A percentile compares a stretch with the other conserved stretches of the same genome.
These are phyloP conservation scores for Bothrops jararaca DNA, from an alignment of 2,113 vertebrate genomes.

Conservation along the genomic window DNA sequence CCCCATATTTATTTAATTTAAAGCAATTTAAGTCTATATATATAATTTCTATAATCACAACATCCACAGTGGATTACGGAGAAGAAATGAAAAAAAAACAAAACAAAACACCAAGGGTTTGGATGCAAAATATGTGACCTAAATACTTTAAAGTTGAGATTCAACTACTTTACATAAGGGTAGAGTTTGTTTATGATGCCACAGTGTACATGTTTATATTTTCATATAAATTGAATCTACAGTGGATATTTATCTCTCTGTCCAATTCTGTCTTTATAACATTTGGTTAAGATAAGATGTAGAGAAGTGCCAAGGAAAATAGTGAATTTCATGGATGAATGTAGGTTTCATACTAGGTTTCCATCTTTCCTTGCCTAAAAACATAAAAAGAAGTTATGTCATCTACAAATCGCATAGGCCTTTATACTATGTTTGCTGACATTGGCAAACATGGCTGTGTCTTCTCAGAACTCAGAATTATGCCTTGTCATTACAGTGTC, in stretches of 20 bases:
- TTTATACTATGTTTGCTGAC: background rate
- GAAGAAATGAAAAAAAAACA: background rate
- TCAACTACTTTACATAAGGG: background rate
- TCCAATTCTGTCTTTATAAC: background rate
- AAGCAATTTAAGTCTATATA: background rate
- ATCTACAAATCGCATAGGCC: background rate
- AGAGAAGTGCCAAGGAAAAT: background rate
- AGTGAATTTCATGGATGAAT: background rate
- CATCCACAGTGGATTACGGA: background rate
- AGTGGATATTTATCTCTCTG: background rate
- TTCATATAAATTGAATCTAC: background rate
- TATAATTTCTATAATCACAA: background rate
- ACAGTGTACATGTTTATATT: background rate
- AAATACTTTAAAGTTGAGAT: background rate
- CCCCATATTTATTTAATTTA: background rate
- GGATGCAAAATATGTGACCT: background rate
- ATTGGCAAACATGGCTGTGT: background rate
- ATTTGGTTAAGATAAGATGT: background rate
- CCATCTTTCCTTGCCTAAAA: background rate
- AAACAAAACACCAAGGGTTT: background rate
- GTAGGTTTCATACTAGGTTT: background rate
- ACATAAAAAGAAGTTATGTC: background rate
- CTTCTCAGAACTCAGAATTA: background rate
- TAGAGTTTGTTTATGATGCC: background rate
- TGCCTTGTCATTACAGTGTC: background rate